Conservation (phyloP, 2,888 invertebrate species). For the Cantharis nigra region DNA sequence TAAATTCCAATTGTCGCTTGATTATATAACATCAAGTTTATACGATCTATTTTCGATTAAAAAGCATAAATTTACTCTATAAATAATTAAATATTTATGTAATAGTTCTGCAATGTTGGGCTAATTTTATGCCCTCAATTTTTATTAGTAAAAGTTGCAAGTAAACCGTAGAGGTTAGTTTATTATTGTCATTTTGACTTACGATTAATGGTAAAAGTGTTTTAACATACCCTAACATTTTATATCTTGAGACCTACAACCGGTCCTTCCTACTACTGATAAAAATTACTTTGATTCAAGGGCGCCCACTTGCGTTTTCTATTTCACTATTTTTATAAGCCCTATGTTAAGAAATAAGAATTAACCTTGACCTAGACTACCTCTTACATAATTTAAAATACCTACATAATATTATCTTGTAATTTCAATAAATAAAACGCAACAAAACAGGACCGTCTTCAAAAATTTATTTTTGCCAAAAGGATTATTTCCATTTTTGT, state of each 20-base stretch:
- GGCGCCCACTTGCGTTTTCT: constrained; percentile 1
- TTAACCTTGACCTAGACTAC: constrained; percentile 1
- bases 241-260: neutral
- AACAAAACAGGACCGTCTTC: neutral
- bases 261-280: neutral
- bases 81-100: constrained; percentile 8
- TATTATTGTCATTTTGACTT: neutral
- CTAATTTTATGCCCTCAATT: constrained; percentile 16
- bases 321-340: neutral
- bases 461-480: neutral
- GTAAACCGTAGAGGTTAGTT: neutral
- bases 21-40: neutral
- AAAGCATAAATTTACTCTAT: constrained; percentile 6
- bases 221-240: neutral
- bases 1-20: neutral
- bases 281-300: neutral
- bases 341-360: neutral
- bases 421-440: neutral
- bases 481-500: neutral
- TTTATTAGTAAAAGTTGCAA: constrained; percentile 15
- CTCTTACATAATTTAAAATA: neutral
- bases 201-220: neutral
- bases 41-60: neutral
- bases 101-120: constrained; percentile 14
- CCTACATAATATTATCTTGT: neutral